phyloP scores from a whole-genome alignment of 2,888 invertebrate species.

The Melipona beecheii region DNA sequence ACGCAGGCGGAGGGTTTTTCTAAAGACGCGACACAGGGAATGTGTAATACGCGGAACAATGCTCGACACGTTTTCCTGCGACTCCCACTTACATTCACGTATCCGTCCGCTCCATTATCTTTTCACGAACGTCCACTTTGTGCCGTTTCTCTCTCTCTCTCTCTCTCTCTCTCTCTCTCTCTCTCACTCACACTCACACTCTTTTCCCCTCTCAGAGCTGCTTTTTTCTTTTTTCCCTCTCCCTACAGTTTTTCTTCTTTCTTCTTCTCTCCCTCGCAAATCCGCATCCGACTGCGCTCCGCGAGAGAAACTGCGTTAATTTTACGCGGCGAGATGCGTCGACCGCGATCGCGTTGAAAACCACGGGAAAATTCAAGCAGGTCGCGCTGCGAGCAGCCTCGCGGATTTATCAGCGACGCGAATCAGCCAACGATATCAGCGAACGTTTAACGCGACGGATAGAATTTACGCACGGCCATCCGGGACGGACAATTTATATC shows the following conservation, averaged over 20 bases:
- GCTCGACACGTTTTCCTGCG: constrained; percentile 72
- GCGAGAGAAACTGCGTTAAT: constrained; percentile 20
- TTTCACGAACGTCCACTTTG: constrained; percentile 73
- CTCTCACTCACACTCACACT: neutral
- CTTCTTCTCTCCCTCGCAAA: neutral
- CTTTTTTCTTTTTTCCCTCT: neutral
- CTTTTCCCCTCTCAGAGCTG: neutral
- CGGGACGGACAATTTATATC: constrained; percentile 46
- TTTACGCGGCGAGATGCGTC: constrained; percentile 22
- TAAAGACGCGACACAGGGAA: constrained; percentile 72
- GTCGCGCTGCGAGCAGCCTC: neutral
- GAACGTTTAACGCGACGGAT: constrained; percentile 31
- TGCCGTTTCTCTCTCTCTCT: constrained; percentile 48
- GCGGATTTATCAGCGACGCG: constrained; percentile 43
- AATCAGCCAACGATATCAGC: constrained; percentile 44
- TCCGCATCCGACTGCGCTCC: neutral
- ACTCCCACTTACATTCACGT: constrained; percentile 71
- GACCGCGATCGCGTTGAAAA: constrained; percentile 29
- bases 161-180: neutral
- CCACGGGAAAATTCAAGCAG: constrained; percentile 6
- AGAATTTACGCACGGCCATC: constrained; percentile 47
- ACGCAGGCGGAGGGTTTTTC: constrained; percentile 60
- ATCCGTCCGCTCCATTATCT: constrained; percentile 69
- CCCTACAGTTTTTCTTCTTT: neutral
- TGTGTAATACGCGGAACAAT: constrained; percentile 72